A percentile compares a stretch with the other conserved stretches of the same genome.
phyloP scores from a whole-genome alignment of 2,797 vertebrate species.

The Clarias laeviceps region DNA sequence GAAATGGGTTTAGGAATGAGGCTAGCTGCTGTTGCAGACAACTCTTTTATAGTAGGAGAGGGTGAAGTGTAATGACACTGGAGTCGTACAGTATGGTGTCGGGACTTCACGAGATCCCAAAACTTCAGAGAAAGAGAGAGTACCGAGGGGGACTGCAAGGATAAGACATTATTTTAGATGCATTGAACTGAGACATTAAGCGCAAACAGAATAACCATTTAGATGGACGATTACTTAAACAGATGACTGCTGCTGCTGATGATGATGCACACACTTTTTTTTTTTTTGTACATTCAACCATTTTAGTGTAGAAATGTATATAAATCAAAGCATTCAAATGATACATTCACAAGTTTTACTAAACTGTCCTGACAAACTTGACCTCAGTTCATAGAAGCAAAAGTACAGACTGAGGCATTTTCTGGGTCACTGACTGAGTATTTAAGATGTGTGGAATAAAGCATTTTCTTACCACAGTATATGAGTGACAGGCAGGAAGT shows the following conservation, averaged over 20 bases:
- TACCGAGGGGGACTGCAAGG: constrained; percentile 57
- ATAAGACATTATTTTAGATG: neutral
- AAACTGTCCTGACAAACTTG: neutral
- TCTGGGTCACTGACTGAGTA: neutral
- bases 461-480: constrained; percentile 61
- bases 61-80: constrained; percentile 63
- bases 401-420: neutral
- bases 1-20: neutral
- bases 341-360: neutral
- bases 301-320: neutral
- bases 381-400: neutral
- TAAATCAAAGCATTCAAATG: neutral
- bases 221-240: neutral
- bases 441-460: neutral
- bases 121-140: constrained; percentile 67
- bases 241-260: neutral
- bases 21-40: neutral
- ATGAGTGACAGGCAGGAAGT: constrained; percentile 73
- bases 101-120: constrained; percentile 60
- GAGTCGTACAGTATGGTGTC: constrained; percentile 62
- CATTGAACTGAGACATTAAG: neutral
- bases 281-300: too few relatives aligned
- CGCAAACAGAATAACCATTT: neutral
- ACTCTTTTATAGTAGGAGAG: neutral
- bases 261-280: neutral